A percentile compares a stretch with the other conserved stretches of the same genome.
Evolutionary conservation across 2,888 invertebrate species (phyloP).

Genomic region (Galeruca laticollis): DNA sequence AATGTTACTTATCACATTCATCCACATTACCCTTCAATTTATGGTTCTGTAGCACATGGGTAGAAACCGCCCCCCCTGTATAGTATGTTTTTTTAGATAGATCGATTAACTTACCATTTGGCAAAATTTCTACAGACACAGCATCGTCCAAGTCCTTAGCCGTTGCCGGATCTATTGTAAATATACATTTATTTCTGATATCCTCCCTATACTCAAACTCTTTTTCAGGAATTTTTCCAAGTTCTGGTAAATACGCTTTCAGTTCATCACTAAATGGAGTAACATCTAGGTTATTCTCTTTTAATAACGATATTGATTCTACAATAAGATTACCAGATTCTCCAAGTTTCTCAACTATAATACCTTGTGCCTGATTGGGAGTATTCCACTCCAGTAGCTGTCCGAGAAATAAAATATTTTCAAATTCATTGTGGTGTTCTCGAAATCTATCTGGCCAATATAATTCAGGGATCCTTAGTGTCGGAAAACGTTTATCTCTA

Average conservation of each 20-base stretch:
- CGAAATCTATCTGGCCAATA: constrained; percentile 76
- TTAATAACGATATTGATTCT: constrained; percentile 84
- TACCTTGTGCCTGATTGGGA: constrained; percentile 75
- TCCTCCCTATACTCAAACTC: constrained; percentile 71
- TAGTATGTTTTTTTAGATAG: too few species aligned
- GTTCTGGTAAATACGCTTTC: constrained; percentile 68
- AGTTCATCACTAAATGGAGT: constrained; percentile 74
- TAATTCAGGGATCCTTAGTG: constrained; percentile 77
- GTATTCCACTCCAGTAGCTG: constrained; percentile 79
- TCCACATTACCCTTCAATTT: too few species aligned
- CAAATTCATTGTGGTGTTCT: constrained; percentile 68
- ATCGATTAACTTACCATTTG: constrained; percentile 71
- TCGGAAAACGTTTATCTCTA: constrained; percentile 82
- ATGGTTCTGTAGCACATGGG: too few species aligned
- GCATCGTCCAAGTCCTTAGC: constrained; percentile 97
- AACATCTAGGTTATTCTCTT: constrained; percentile 82
- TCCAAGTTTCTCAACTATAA: constrained; percentile 79
- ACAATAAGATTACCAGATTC: constrained; percentile 79
- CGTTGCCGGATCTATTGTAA: constrained; percentile 94
- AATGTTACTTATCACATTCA: too few species aligned
- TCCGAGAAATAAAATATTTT: constrained; percentile 77
- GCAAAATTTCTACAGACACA: constrained; percentile 80
- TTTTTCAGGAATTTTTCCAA: constrained; percentile 68
- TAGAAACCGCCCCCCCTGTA: too few species aligned
- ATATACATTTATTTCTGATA: constrained; percentile 81